Evolutionary conservation across 2,888 invertebrate genomes (phyloP).

Genomic region (Rhogogaster chlorosoma): DNA sequence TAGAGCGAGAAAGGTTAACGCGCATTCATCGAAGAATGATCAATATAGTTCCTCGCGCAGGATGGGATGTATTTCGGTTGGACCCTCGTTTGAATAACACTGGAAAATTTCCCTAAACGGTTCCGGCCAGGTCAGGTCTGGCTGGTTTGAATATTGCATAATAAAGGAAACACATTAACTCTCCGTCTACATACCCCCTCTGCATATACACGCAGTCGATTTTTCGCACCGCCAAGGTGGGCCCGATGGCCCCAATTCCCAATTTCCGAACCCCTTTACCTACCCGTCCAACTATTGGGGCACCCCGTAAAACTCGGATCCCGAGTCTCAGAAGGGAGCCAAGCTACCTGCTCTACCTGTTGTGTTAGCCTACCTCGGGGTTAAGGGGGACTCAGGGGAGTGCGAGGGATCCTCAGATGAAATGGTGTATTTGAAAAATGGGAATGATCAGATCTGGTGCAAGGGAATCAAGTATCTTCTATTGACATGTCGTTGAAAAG

Average conservation of each 20-base stretch:
- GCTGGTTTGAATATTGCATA: slow-evolving; percentile 71
- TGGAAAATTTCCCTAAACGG: slow-evolving; percentile 77
- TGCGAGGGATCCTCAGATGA: slow-evolving; percentile 20
- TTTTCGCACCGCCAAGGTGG: not conserved
- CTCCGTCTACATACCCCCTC: slow-evolving; percentile 36
- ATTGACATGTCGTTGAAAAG: slow-evolving; percentile 62
- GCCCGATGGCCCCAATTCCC: slow-evolving; percentile 47
- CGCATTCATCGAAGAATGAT: slow-evolving; percentile 74
- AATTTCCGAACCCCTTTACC: slow-evolving; percentile 45
- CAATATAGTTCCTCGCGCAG: slow-evolving; percentile 69
- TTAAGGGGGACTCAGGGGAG: slow-evolving; percentile 9
- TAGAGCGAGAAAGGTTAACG: slow-evolving; percentile 40
- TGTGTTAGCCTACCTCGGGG: slow-evolving; percentile 55
- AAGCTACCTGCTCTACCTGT: slow-evolving; percentile 76
- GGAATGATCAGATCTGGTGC: slow-evolving; percentile 69
- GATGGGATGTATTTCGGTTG: slow-evolving; percentile 65
- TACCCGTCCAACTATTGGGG: slow-evolving; percentile 20
- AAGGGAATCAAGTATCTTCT: slow-evolving; percentile 72
- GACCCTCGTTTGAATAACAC: slow-evolving; percentile 77
- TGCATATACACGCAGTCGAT: not conserved
- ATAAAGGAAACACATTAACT: slow-evolving; percentile 72
- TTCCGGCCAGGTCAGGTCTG: slow-evolving; percentile 70
- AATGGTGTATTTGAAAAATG: slow-evolving; percentile 60
- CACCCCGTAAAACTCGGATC: slow-evolving; percentile 24
- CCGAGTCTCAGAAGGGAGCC: slow-evolving; percentile 48